Evolutionary conservation across 1,140 invertebrate species (phyloP).

Genomic region (Leptoteleia sp.): DNA sequence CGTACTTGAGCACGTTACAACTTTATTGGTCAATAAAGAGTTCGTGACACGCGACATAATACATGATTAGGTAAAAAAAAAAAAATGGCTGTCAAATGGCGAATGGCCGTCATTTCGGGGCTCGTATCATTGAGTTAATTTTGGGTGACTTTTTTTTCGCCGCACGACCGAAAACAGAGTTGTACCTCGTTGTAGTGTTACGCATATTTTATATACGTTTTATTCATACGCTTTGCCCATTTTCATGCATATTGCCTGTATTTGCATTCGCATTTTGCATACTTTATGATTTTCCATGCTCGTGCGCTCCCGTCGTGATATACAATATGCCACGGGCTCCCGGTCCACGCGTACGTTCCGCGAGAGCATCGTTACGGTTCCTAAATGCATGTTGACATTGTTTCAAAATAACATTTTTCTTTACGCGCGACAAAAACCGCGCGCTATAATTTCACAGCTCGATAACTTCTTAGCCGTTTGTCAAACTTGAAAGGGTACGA

Average conservation of each 20-base stretch:
- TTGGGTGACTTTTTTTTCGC: constrained; percentile 40
- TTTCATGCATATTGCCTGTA: constrained; percentile 71
- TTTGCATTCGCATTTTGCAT: constrained; percentile 71
- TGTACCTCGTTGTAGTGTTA: constrained; percentile 60
- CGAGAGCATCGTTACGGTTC: constrained; percentile 59
- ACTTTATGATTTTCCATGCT: constrained; percentile 71
- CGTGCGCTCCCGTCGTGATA: constrained; percentile 62
- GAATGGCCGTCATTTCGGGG: too few relatives aligned
- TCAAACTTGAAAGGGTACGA: constrained; percentile 35
- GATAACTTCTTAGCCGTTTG: constrained; percentile 56
- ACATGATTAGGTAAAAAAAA: too few relatives aligned
- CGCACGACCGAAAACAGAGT: constrained; percentile 38
- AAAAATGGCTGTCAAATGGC: too few relatives aligned
- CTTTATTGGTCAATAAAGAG: too few relatives aligned
- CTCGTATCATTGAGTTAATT: constrained; percentile 38
- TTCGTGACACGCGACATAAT: too few relatives aligned
- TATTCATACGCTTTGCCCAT: constrained; percentile 69
- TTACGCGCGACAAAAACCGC: constrained; percentile 54
- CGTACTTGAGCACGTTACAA: too few relatives aligned
- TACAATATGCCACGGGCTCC: constrained; percentile 64
- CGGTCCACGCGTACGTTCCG: constrained; percentile 50
- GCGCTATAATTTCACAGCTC: constrained; percentile 62
- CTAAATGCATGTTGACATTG: constrained; percentile 66
- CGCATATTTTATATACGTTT: constrained; percentile 69
- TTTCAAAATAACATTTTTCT: constrained; percentile 66